Percentiles rank a stretch among this genome's conserved stretches.
Evolutionary conservation across 2,797 vertebrate species (phyloP).

Genomic region (Rhinoraja longicauda): DNA sequence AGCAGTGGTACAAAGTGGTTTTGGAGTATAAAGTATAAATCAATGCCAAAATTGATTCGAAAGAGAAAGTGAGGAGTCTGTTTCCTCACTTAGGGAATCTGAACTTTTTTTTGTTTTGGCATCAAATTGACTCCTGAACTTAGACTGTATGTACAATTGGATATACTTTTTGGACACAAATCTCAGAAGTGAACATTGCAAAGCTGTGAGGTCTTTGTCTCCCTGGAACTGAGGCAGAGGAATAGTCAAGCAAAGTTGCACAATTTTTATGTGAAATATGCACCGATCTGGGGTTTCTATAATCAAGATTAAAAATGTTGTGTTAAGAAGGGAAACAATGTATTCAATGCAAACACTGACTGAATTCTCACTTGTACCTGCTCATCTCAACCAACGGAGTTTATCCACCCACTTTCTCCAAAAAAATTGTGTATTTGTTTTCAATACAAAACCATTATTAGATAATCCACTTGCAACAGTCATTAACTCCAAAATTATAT

Average conservation of each 20-base stretch:
- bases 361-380: neutral
- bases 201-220: neutral
- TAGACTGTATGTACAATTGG: neutral
- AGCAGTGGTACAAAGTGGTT: neutral
- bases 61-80: neutral
- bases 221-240: neutral
- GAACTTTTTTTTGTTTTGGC: neutral
- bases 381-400: neutral
- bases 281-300: neutral
- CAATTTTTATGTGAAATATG: neutral
- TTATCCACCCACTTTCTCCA: neutral
- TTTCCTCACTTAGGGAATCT: neutral
- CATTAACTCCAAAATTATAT: neutral
- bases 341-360: neutral
- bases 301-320: neutral
- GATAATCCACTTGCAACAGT: neutral
- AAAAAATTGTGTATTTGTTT: neutral
- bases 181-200: neutral
- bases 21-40: neutral
- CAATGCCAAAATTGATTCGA: neutral
- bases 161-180: neutral
- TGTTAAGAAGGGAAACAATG: neutral
- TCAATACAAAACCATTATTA: neutral
- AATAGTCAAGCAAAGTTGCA: neutral
- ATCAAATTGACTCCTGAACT: neutral